Percentiles rank a stretch among this genome's conserved stretches.
phyloP scores from a whole-genome alignment of 2,113 vertebrate species.

The Larimichthys polyactis region DNA sequence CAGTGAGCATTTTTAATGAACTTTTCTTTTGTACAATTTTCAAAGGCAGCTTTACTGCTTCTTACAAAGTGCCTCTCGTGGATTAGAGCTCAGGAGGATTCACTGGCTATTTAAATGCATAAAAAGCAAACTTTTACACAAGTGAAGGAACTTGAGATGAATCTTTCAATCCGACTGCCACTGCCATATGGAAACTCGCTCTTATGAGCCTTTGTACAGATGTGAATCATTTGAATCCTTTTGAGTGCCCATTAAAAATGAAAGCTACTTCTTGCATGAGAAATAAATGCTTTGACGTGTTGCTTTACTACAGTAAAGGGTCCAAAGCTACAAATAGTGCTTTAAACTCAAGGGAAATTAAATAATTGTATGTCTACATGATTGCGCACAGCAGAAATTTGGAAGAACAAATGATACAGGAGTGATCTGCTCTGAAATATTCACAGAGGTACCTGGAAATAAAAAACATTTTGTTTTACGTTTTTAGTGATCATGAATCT shows the following conservation, averaged over 20 bases:
- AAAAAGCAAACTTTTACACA: constrained; percentile 25
- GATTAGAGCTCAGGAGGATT: constrained; percentile 11
- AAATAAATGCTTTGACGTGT: constrained; percentile 15
- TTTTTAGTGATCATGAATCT: neutral
- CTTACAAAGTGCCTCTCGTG: neutral
- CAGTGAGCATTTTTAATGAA: constrained; percentile 20
- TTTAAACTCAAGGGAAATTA: constrained; percentile 22
- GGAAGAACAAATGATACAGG: constrained; percentile 6
- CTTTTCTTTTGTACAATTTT: constrained; percentile 22
- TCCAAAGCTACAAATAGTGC: neutral
- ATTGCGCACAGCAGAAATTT: neutral
- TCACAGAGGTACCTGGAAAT: neutral
- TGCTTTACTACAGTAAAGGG: neutral
- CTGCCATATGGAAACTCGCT: neutral
- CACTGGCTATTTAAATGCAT: constrained; percentile 21
- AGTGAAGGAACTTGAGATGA: constrained; percentile 9
- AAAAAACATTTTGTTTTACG: neutral
- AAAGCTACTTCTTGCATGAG: neutral
- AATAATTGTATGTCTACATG: neutral
- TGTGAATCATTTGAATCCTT: constrained; percentile 22
- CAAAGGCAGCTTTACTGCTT: constrained; percentile 15
- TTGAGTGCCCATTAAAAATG: neutral
- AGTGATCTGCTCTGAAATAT: neutral
- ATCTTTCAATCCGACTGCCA: neutral
- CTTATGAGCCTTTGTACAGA: constrained; percentile 12